Evolutionary conservation across 2,797 vertebrate genomes (phyloP), one percentile per base, ranked within the genome.

Genomic region (Enteromius paludinosus): DNA sequence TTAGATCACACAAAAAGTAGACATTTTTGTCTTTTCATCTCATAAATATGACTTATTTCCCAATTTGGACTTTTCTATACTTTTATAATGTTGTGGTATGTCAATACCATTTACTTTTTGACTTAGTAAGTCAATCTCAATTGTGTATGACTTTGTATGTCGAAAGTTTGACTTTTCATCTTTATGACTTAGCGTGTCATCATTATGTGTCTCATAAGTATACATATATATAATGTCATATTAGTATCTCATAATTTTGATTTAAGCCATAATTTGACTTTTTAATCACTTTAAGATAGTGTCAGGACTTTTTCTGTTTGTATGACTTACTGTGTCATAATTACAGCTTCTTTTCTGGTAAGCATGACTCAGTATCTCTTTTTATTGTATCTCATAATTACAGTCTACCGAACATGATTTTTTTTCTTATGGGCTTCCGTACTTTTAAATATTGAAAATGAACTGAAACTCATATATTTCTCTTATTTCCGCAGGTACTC

Each of bases 401-500:
- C 11, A 1, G 12, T 54, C 7, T n/a, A 35, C 28, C 28, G n/a
- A 52, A 30, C 0, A 5, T 47, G 15, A 0, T 20, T 20, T 10
- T n/a, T n/a, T 47, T n/a, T 66, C 33, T 38, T 20, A 10, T 18
- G n/a, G 35, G 20, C 5, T 69, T 25, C 4, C 4, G 25, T 71
- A 35, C 30, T 23, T 15, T 35, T 52, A 23, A 35, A 4, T 78
- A 20, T 25, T 9, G 11, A 45, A 43, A 79, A 56, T 2, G 2
- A 23, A 3, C 12, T 9, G n/a, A 23, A 70, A 62, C 41, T 66
- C 3, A 25, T 43, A 28, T 35, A 30, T 72, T 66, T 73, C 43
- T 75, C 49, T 77, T 77, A 17, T 69, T 35, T 77, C 41, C 61
- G 66, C 66, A 88, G 87, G 87, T 88, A 86, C 72, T 86, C 85